Evolutionary conservation across 2,113 vertebrate species (phyloP).

Genomic region (Tychaedon coryphoeus): DNA sequence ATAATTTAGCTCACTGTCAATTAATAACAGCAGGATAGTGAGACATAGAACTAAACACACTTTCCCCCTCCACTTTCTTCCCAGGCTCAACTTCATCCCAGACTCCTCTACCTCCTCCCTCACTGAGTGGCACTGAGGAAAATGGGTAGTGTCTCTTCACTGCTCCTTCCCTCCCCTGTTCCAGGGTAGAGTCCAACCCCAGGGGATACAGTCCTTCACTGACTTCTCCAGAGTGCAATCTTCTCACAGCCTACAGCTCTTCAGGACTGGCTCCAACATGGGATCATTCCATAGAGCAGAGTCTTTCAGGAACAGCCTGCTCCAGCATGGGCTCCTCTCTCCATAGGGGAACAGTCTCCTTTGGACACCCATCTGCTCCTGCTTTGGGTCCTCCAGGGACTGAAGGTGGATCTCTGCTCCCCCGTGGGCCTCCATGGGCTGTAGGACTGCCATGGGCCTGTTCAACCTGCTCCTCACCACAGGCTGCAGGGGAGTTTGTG

Average conservation of each 20-base stretch:
- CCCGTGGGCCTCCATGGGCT: rapidly evolving
- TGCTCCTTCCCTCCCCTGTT: not conserved
- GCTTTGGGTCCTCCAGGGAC: rapidly evolving
- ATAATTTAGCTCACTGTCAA: not conserved
- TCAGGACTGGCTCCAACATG: not conserved
- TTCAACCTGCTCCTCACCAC: not conserved
- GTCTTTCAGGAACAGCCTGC: not conserved
- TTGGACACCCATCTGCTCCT: not conserved
- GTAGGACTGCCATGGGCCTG: not conserved
- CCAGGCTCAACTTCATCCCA: not conserved
- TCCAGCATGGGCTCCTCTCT: not conserved
- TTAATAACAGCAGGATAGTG: not conserved
- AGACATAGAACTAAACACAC: not conserved
- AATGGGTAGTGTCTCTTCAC: not conserved
- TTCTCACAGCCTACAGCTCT: not conserved
- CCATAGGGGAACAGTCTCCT: not conserved
- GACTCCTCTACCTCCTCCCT: not conserved
- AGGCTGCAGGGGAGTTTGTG: not conserved
- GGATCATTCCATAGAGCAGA: not conserved
- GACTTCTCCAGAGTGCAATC: not conserved
- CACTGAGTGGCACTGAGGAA: not conserved
- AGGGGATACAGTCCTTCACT: not conserved
- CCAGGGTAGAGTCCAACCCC: not conserved
- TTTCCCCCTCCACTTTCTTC: not conserved
- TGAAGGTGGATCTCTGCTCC: not conserved